These are phyloP conservation scores for Coelopa pilipes DNA, from an alignment of 2,888 invertebrate genomes.

Conservation along the genomic window DNA sequence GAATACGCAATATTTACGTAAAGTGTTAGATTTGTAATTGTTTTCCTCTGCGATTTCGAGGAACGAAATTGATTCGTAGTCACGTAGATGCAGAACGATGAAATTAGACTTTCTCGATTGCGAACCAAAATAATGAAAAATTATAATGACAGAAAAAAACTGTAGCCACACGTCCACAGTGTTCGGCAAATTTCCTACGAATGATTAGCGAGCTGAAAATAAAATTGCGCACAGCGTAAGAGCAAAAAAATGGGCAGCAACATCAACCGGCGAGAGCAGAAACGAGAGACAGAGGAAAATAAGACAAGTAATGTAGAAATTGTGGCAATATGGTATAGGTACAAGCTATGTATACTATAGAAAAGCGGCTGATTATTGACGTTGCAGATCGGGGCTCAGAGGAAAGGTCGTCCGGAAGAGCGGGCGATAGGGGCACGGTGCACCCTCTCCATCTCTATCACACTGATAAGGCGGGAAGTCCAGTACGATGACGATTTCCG, in stretches of 20 bases:
- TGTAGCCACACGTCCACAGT: constrained; percentile 17
- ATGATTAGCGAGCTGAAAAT: constrained; percentile 29
- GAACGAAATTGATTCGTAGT: no score
- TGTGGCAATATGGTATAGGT: constrained; percentile 5
- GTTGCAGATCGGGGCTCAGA: not conserved
- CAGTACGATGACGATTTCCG: not conserved
- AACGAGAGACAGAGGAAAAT: not conserved
- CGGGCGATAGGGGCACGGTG: not conserved
- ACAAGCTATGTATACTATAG: constrained; percentile 10
- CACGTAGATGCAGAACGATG: not conserved
- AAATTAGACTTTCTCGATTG: not conserved
- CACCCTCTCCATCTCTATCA: constrained; percentile 3
- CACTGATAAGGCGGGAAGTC: not conserved
- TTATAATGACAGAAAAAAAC: not conserved
- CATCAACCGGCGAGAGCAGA: not conserved
- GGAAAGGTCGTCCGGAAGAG: constrained; percentile 11
- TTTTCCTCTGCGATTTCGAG: not conserved
- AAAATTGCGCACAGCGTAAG: constrained; percentile 6
- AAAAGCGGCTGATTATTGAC: constrained; percentile 11
- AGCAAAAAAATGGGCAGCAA: not conserved
- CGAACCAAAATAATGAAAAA: not conserved
- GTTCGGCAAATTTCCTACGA: constrained; percentile 23
- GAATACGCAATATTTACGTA: constrained; percentile 4
- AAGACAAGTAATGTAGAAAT: not conserved
- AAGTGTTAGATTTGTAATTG: not conserved